Evolutionary conservation across 2,797 vertebrate species (phyloP).

Genomic region (Pterois miles): DNA sequence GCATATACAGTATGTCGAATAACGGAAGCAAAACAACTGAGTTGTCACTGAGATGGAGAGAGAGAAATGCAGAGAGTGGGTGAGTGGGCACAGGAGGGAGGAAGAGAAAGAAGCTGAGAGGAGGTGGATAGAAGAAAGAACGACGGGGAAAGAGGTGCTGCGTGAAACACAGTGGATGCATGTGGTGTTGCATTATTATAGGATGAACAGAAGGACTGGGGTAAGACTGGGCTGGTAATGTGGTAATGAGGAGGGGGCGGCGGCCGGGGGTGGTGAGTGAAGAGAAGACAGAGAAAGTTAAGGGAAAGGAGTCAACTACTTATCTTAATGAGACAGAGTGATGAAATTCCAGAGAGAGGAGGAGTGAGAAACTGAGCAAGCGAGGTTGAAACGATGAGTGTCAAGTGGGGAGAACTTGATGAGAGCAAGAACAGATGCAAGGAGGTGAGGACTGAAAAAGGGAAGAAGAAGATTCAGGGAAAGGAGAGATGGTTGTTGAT

Average conservation of each 20-base stretch:
- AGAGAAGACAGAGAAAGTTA: conserved; percentile 23
- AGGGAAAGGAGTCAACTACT: conserved; percentile 58
- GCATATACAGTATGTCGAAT: neutral
- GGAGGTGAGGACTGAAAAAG: neutral
- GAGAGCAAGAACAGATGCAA: neutral
- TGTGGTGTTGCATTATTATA: conserved; percentile 38
- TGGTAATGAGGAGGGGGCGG: neutral
- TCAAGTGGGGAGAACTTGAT: neutral
- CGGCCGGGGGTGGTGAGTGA: neutral
- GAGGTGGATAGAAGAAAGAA: neutral
- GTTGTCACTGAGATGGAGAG: conserved; percentile 4
- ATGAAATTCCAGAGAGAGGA: conserved; percentile 30
- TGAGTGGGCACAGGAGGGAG: neutral
- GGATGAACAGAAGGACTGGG: conserved; percentile 38
- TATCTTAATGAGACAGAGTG: conserved; percentile 68
- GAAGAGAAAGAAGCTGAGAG: neutral
- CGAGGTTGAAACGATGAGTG: neutral
- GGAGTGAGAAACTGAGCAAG: neutral
- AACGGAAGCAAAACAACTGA: neutral
- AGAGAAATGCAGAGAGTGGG: neutral
- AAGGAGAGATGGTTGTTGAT: neutral
- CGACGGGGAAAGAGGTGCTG: neutral
- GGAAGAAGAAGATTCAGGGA: neutral
- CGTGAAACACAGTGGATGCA: neutral
- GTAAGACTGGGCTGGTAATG: neutral